phyloP scores from a whole-genome alignment of 2,888 invertebrate species.

The Meta bourneti region DNA sequence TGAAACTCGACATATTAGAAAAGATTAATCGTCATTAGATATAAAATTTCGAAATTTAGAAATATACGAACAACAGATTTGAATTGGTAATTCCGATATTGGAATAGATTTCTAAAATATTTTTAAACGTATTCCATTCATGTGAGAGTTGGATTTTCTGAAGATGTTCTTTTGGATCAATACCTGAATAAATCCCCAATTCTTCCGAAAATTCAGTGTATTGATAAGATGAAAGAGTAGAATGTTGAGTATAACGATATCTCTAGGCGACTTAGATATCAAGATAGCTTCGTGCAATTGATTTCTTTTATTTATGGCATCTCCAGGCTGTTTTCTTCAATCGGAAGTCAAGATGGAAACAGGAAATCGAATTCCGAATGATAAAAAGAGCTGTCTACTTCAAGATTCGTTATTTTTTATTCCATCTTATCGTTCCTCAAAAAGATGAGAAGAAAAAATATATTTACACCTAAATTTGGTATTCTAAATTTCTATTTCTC shows the following conservation, averaged over 20 bases:
- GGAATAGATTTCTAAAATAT: neutral
- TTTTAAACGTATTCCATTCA: neutral
- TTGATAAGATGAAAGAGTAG: neutral
- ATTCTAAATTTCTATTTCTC: neutral
- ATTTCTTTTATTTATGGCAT: constrained; percentile 7
- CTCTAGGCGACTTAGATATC: neutral
- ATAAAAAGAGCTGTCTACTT: constrained; percentile 7
- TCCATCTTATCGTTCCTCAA: neutral
- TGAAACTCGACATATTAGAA: no score
- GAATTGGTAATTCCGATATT: neutral
- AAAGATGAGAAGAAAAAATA: neutral
- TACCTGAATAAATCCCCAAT: neutral
- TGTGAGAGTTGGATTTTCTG: neutral
- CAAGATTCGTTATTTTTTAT: neutral
- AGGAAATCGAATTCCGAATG: constrained; percentile 43
- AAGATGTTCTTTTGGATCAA: neutral
- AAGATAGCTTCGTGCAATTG: neutral
- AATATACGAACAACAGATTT: no score
- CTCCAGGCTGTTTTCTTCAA: constrained; percentile 7
- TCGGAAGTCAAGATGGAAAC: constrained; percentile 41
- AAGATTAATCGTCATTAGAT: no score
- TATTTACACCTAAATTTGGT: neutral
- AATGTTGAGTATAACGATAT: neutral
- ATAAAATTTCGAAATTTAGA: no score
- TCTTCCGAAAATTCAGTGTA: neutral